Base-by-base conservation (phyloP, 2,797 vertebrate genomes). In the Staurois parvus region DNA sequence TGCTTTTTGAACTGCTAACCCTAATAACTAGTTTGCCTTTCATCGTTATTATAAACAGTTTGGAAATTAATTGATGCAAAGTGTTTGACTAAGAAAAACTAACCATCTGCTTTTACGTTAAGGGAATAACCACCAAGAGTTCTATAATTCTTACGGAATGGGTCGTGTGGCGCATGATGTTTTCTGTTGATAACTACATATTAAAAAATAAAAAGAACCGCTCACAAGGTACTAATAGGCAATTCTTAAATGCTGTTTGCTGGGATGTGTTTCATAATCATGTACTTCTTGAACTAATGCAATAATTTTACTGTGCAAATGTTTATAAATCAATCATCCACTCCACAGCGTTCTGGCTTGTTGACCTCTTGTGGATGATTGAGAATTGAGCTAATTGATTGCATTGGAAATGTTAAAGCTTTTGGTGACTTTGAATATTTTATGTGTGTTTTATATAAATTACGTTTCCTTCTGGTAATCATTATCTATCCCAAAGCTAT, bases 51-150 rank as follows among this genome's bases (percentile, higher is more conserved):
- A 5, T 52, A 19, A 52, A 52, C 17, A 52, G 48, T 52, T 52
- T 19, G 48, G 45, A 70, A 24, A 40, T 59, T 86, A 83, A 86
- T 70, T n/a, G 37, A 7, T 86, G 28, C 37, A n/a, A 73, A 48
- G 28, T 81, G 68, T 68, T 40, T 78, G 29, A 37, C 79, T 64
- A 84, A 89, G 77, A 70, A 34, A 6, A 77, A 91, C 91, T 93
- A 91, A 93, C 87, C 90, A 72, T 93, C 87, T 91, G 89, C 88
- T 91, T 91, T 92, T 93, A 81, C 91, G 62, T 93, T 91, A 93
- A 92, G 92, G 92, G 90, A 91, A 91, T 93, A 92, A 91, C 89
- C 91, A 93, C 76, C 92, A 92, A 91, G 91, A 92, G 83, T 92
- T 92, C 89, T 94, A 89, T 94, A 93, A 91, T 88, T 83, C 90